These are phyloP conservation scores for Andrena cerasifolii DNA, from an alignment of 1,140 invertebrate genomes.

Conservation along the genomic window DNA sequence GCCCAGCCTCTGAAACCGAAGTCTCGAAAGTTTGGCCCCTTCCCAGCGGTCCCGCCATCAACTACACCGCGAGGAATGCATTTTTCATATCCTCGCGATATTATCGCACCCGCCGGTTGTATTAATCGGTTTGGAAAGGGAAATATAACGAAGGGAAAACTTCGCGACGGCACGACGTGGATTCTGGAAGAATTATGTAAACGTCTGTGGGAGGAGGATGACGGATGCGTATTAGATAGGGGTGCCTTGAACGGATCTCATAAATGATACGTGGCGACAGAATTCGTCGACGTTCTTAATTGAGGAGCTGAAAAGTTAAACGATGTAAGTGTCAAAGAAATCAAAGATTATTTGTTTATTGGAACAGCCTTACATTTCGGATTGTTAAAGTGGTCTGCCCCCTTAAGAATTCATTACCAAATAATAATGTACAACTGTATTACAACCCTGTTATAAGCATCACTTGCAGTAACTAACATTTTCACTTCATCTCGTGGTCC, in stretches of 20 bases:
- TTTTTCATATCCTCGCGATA: conserved; percentile 72
- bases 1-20: conserved; percentile 53
- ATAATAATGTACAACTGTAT: no score
- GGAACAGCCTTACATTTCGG: no score
- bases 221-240: neutral
- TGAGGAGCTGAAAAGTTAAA: no score
- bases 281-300: neutral
- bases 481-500: no score
- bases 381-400: no score
- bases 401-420: no score
- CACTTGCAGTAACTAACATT: no score
- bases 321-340: no score
- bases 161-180: conserved; percentile 31
- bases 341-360: no score
- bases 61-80: conserved; percentile 68
- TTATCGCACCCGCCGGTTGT: conserved; percentile 63
- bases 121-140: conserved; percentile 66
- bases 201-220: neutral
- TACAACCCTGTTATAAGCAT: no score
- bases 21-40: conserved; percentile 72
- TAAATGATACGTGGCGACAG: neutral
- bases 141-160: conserved; percentile 37
- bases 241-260: neutral
- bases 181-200: conserved; percentile 48
- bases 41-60: conserved; percentile 56